Conservation (phyloP, 2,797 vertebrate species). For the Sebastolobus altivelis region DNA sequence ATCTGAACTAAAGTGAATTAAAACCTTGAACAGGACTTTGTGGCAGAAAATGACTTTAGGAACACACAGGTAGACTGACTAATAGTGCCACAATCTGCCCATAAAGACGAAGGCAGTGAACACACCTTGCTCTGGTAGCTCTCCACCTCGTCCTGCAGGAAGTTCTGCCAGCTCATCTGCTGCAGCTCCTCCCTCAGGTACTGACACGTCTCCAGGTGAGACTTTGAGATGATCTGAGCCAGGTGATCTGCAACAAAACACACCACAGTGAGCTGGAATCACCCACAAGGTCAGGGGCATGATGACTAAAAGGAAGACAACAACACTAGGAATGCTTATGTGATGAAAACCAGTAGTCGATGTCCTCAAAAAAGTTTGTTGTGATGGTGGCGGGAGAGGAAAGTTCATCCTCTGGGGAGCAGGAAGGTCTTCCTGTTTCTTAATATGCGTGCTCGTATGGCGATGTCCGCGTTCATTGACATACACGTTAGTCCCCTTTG, state of each 20-base stretch:
- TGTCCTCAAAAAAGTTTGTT: background rate
- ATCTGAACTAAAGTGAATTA: too few relatives aligned
- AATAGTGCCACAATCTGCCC: too few relatives aligned
- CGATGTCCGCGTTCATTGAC: too few relatives aligned
- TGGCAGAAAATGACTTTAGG: background rate
- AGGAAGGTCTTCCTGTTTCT: too few relatives aligned
- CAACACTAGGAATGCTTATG: too few relatives aligned
- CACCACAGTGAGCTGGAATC: background rate
- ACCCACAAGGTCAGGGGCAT: background rate
- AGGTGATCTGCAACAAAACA: slow-evolving; percentile 87
- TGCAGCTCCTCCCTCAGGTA: slow-evolving; percentile 94
- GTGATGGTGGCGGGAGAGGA: background rate
- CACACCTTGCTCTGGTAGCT: slow-evolving; percentile 93
- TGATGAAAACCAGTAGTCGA: background rate
- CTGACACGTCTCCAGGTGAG: slow-evolving; percentile 96
- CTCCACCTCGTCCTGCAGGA: slow-evolving; percentile 92
- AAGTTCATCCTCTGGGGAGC: too few relatives aligned
- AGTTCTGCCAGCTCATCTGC: slow-evolving; percentile 93
- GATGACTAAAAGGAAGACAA: too few relatives aligned
- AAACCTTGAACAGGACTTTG: too few relatives aligned
- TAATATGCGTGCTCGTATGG: too few relatives aligned
- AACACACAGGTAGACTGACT: background rate
- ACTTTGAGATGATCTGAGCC: slow-evolving; percentile 93
- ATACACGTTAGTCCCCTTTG: too few relatives aligned
- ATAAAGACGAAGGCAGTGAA: background rate